Percentiles rank a stretch among this genome's conserved stretches.
phyloP scores from a whole-genome alignment of 2,113 vertebrate species.

The Cebidichthys violaceus region DNA sequence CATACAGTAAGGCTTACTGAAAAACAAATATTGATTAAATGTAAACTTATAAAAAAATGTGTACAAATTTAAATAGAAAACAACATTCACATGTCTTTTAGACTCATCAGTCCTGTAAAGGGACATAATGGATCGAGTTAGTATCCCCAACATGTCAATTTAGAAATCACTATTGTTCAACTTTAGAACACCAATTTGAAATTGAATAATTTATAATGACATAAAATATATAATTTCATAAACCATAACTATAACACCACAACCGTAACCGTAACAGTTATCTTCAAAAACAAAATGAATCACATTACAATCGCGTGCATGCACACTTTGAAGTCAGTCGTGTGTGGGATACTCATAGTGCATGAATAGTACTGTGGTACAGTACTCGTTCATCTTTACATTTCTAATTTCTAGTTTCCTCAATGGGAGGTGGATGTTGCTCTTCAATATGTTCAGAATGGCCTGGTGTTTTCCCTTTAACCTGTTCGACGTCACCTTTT shows the following conservation, averaged over 20 bases:
- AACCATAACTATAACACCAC: neutral
- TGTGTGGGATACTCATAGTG: slow-evolving; percentile 43
- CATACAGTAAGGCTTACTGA: neutral
- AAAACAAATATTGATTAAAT: neutral
- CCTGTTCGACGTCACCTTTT: neutral
- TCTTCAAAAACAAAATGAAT: slow-evolving; percentile 16
- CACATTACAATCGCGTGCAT: neutral
- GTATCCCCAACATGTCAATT: neutral
- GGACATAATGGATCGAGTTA: neutral
- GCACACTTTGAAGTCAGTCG: slow-evolving; percentile 36
- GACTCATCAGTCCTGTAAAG: neutral
- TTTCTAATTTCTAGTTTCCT: slow-evolving; percentile 13
- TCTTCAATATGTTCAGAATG: neutral
- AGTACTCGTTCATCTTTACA: slow-evolving; percentile 41
- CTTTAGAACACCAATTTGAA: neutral
- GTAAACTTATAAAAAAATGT: no score
- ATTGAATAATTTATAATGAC: neutral
- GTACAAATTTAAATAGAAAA: neutral
- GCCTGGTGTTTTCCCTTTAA: slow-evolving; percentile 10
- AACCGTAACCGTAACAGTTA: neutral
- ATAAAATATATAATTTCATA: neutral
- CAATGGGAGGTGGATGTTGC: neutral
- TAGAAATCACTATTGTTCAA: neutral
- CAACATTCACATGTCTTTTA: neutral
- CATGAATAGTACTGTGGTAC: slow-evolving; percentile 14